Evolutionary conservation across 2,113 vertebrate genomes (phyloP).

Genomic region (Bubalus kerabau): DNA sequence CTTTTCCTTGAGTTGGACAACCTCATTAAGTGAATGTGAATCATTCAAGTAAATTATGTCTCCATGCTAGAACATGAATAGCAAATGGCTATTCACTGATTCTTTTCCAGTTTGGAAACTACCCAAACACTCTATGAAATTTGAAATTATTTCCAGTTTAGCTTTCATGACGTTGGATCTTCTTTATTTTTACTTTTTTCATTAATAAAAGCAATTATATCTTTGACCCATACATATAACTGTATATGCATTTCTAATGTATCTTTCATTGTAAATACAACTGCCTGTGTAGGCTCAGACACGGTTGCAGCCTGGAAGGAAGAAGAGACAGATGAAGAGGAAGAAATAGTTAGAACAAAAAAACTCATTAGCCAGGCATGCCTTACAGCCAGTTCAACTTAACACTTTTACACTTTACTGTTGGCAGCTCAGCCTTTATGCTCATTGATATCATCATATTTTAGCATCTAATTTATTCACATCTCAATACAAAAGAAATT

Average conservation of each 20-base stretch:
- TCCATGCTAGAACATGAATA: neutral
- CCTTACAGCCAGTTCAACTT: neutral
- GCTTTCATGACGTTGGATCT: neutral
- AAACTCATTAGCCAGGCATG: neutral
- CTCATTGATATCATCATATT: neutral
- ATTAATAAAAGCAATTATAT: neutral
- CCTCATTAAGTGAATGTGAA: neutral
- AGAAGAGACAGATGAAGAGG: neutral
- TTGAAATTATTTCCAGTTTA: neutral
- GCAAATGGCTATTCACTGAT: neutral
- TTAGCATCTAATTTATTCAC: neutral
- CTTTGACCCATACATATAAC: neutral
- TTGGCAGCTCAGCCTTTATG: neutral
- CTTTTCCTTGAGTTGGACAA: neutral
- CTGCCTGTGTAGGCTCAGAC: neutral
- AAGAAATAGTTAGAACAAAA: neutral
- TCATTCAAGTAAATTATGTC: neutral
- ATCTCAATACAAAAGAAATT: neutral
- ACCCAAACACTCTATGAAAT: neutral
- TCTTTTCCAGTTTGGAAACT: neutral
- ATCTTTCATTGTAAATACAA: neutral
- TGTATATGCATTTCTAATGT: neutral
- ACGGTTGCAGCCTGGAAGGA: neutral
- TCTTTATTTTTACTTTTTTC: neutral
- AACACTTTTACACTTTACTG: neutral